phyloP scores from a whole-genome alignment of 92 coral and sea anemone species.

The Epizoanthus scotinus region DNA sequence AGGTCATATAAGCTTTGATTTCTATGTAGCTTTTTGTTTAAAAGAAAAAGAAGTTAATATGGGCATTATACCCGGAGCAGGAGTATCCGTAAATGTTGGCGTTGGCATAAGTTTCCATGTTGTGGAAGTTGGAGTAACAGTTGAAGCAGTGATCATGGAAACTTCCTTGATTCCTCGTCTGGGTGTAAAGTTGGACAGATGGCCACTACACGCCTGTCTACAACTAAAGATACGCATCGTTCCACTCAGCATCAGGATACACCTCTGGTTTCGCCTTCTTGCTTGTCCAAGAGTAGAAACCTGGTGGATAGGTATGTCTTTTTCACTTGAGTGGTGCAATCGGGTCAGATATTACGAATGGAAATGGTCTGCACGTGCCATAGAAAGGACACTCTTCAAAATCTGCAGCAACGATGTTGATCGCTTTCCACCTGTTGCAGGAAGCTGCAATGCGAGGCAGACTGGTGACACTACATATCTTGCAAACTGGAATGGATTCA shows the following conservation, averaged over 20 bases:
- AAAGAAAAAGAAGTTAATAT: slow-evolving; percentile 42
- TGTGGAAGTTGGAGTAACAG: slow-evolving; percentile 80
- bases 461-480: slow-evolving; percentile 71
- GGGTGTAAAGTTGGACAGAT: slow-evolving; percentile 48
- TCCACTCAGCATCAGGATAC: slow-evolving; percentile 73
- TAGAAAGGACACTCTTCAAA: slow-evolving; percentile 58
- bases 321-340: slow-evolving; percentile 64
- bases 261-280: slow-evolving; percentile 70
- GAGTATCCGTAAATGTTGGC: slow-evolving; percentile 76
- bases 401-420: slow-evolving; percentile 54
- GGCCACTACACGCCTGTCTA: slow-evolving; percentile 78
- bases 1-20: slow-evolving; percentile 59
- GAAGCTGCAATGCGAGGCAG: slow-evolving; percentile 73
- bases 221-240: slow-evolving; percentile 68
- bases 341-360: slow-evolving; percentile 57
- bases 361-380: slow-evolving; percentile 69
- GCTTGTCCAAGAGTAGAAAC: slow-evolving; percentile 49
- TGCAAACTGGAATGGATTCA: slow-evolving; percentile 81
- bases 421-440: slow-evolving; percentile 64
- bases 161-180: slow-evolving; percentile 72
- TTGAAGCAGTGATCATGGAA: slow-evolving; percentile 77
- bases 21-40: slow-evolving; percentile 59
- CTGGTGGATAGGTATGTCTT: slow-evolving; percentile 45
- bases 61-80: slow-evolving; percentile 88
- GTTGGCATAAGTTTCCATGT: slow-evolving; percentile 50